A percentile compares a stretch with the other conserved stretches of the same genome.
These are phyloP conservation scores for Criorhina ranunculi DNA, from an alignment of 2,888 invertebrate species.

Conservation along the genomic window DNA sequence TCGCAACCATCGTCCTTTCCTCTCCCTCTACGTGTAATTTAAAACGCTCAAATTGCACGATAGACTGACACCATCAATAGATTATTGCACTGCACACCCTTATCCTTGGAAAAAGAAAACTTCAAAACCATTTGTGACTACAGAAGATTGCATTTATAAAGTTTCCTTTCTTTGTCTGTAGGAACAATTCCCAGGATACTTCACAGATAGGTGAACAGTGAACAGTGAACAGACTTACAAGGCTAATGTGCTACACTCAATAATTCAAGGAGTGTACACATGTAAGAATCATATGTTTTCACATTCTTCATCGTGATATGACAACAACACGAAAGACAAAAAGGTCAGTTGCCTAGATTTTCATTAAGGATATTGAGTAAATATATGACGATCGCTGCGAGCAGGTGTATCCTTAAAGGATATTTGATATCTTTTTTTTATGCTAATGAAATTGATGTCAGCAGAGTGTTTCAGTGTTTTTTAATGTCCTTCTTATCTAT, in stretches of 20 bases:
- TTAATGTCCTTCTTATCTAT: slow-evolving; percentile 18
- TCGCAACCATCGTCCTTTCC: too few relatives aligned
- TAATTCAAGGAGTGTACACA: slow-evolving; percentile 9
- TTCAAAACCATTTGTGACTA: slow-evolving; percentile 5
- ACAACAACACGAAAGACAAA: slow-evolving; percentile 14
- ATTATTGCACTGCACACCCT: slow-evolving; percentile 27
- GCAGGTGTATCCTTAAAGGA: slow-evolving; percentile 12
- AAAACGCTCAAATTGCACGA: slow-evolving; percentile 8
- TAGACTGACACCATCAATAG: slow-evolving; percentile 25
- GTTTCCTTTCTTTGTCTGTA: neutral
- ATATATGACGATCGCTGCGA: neutral
- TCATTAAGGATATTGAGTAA: slow-evolving; percentile 44
- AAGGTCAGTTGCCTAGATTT: slow-evolving; percentile 8
- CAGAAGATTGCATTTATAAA: slow-evolving; percentile 19
- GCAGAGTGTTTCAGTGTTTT: neutral
- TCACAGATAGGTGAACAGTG: slow-evolving; percentile 44
- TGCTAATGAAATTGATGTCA: slow-evolving; percentile 14
- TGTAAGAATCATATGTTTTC: slow-evolving; percentile 24
- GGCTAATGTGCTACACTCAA: slow-evolving; percentile 3
- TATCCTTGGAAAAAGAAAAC: neutral
- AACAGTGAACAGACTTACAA: slow-evolving; percentile 37
- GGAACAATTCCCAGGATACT: slow-evolving; percentile 16
- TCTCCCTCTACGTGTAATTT: neutral
- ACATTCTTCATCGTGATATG: slow-evolving; percentile 3
- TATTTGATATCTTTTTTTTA: neutral